phyloP scores from a whole-genome alignment of 2,113 vertebrate genomes.

The Gobio gobio region DNA sequence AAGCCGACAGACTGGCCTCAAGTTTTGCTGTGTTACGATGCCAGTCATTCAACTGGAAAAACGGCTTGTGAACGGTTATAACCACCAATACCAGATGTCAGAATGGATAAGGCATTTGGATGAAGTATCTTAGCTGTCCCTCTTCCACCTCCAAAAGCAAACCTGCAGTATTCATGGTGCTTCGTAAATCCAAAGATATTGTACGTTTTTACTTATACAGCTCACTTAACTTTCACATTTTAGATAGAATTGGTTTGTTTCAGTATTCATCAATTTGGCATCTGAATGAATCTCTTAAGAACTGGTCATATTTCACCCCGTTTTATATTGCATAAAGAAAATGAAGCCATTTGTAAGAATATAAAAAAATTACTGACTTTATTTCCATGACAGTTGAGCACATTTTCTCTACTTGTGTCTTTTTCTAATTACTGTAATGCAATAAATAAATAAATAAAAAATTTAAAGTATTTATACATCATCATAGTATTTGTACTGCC shows the following conservation, averaged over 20 bases:
- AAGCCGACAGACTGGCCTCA: neutral
- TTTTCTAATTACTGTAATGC: neutral
- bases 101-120: neutral
- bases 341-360: neutral
- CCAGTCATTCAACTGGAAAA: conserved; percentile 14
- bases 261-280: neutral
- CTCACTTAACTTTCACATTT: neutral
- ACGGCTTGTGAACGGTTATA: neutral
- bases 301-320: neutral
- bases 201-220: neutral
- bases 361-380: neutral
- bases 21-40: neutral
- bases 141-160: neutral
- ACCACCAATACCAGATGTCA: conserved; percentile 8
- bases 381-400: neutral
- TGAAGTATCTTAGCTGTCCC: conserved; percentile 18
- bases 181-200: neutral
- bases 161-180: conserved; percentile 1
- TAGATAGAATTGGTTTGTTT: neutral
- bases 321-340: neutral
- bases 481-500: neutral
- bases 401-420: neutral
- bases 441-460: neutral
- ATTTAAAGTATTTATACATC: neutral
- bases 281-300: conserved; percentile 10